A percentile compares a stretch with the other conserved stretches of the same genome.
These are phyloP conservation scores for Grapholita molesta DNA, from an alignment of 1,140 invertebrate genomes.

Conservation along the genomic window DNA sequence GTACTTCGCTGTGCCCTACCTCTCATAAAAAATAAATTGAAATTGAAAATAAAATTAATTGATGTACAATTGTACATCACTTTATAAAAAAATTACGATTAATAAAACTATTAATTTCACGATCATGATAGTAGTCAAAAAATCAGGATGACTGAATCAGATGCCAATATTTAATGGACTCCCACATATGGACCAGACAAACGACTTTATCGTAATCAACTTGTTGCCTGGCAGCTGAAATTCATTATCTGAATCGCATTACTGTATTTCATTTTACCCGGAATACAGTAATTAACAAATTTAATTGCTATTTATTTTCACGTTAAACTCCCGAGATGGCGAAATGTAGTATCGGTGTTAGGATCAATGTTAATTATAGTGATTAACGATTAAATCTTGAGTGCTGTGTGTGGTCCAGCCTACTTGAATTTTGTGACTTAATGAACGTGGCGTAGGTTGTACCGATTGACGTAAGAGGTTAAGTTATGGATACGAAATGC, in stretches of 20 bases:
- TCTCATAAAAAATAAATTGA: too few species aligned
- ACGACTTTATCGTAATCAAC: constrained; percentile 64
- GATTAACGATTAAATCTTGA: constrained; percentile 8
- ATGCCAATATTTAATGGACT: constrained; percentile 37
- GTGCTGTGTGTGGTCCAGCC: constrained; percentile 8
- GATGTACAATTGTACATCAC: too few species aligned
- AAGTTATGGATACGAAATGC: neutral
- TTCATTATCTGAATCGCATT: constrained; percentile 43
- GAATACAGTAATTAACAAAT: constrained; percentile 16
- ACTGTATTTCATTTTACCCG: constrained; percentile 30
- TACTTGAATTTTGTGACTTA: neutral
- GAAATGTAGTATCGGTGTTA: neutral
- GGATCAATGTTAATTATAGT: constrained; percentile 7
- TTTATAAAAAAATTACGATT: too few species aligned
- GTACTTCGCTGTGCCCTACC: too few species aligned
- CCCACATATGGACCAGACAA: constrained; percentile 42
- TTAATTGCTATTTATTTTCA: constrained; percentile 16
- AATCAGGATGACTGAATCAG: constrained; percentile 18
- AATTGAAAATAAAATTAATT: too few species aligned
- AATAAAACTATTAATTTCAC: too few species aligned
- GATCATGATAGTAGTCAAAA: constrained; percentile 23
- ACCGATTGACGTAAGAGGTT: neutral
- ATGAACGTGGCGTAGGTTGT: neutral
- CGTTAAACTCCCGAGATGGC: neutral
- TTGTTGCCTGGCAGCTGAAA: constrained; percentile 39